phyloP scores from a whole-genome alignment of 1,140 invertebrate genomes.

The Hermetia illucens region DNA sequence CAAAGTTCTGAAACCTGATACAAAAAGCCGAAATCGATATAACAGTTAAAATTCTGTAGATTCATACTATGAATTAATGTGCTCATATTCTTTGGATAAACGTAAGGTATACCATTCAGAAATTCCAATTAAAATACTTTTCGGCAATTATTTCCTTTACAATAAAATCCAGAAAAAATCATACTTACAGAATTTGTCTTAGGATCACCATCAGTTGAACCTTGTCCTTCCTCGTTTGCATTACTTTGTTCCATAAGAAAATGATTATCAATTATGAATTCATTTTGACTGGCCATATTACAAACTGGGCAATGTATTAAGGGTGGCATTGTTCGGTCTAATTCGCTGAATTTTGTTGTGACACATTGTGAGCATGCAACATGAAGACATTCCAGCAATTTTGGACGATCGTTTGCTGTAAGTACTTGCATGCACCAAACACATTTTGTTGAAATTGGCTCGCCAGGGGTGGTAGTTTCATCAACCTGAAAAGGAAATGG shows the following conservation, averaged over 20 bases:
- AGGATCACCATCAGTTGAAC: neutral
- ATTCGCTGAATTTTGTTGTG: slow-evolving; percentile 48
- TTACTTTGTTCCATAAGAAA: slow-evolving; percentile 48
- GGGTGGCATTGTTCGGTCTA: slow-evolving; percentile 34
- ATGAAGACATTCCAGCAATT: slow-evolving; percentile 74
- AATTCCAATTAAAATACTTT: too few relatives aligned
- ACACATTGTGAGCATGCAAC: slow-evolving; percentile 66
- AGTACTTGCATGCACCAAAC: slow-evolving; percentile 52
- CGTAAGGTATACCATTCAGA: too few relatives aligned
- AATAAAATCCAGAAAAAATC: slow-evolving; percentile 1
- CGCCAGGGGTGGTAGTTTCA: slow-evolving; percentile 20
- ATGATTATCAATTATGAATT: slow-evolving; percentile 59
- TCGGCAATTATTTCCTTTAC: too few relatives aligned
- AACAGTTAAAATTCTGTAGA: too few relatives aligned
- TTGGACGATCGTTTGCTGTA: slow-evolving; percentile 46
- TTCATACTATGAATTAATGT: too few relatives aligned
- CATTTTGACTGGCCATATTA: slow-evolving; percentile 41
- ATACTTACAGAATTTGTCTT: neutral
- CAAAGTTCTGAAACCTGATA: too few relatives aligned
- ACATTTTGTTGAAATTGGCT: slow-evolving; percentile 35
- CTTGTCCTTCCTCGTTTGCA: slow-evolving; percentile 13
- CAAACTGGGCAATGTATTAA: slow-evolving; percentile 41
- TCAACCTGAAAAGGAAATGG: slow-evolving; percentile 15
- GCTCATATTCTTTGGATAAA: too few relatives aligned
- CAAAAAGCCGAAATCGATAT: too few relatives aligned